Conservation (phyloP, 2,113 vertebrate species). For the Cololabis saira region DNA sequence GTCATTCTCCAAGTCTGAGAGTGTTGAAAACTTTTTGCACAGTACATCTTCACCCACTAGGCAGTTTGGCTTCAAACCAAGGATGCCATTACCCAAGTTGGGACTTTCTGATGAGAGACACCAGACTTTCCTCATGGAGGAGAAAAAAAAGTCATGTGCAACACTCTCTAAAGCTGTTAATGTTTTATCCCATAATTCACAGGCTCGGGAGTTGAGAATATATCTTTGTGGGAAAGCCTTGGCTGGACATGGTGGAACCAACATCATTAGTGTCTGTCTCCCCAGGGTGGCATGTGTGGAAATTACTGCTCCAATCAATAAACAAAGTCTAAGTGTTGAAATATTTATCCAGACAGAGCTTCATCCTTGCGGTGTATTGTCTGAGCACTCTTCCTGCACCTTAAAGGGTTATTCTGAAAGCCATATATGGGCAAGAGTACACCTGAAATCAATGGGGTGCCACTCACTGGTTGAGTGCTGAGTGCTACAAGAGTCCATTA, state of each 20-base stretch:
- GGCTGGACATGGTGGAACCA: constrained; percentile 87
- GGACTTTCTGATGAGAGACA: constrained; percentile 62
- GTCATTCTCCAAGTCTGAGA: constrained; percentile 30
- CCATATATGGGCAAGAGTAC: constrained; percentile 84
- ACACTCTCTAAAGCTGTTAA: constrained; percentile 82
- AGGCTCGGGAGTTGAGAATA: constrained; percentile 70
- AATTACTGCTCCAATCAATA: constrained; percentile 87
- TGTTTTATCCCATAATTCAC: constrained; percentile 84
- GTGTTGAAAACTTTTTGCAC: constrained; percentile 44
- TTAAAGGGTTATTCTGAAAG: constrained; percentile 85
- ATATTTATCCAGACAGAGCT: constrained; percentile 86
- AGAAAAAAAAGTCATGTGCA: constrained; percentile 64
- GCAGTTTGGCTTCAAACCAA: constrained; percentile 72
- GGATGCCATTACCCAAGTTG: constrained; percentile 66
- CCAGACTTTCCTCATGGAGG: constrained; percentile 61
- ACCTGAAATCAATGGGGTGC: constrained; percentile 84
- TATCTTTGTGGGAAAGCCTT: constrained; percentile 81
- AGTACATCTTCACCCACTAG: constrained; percentile 27
- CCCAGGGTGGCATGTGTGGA: constrained; percentile 83
- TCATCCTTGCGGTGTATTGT: constrained; percentile 80
- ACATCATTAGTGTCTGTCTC: constrained; percentile 84
- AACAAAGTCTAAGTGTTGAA: constrained; percentile 87
- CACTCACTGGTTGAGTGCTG: constrained; percentile 81
- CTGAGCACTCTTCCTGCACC: constrained; percentile 84
- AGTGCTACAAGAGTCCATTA: constrained; percentile 82